These are phyloP conservation scores for Prosopocoilus inquinatus DNA, from an alignment of 2,888 invertebrate genomes.

Conservation along the genomic window DNA sequence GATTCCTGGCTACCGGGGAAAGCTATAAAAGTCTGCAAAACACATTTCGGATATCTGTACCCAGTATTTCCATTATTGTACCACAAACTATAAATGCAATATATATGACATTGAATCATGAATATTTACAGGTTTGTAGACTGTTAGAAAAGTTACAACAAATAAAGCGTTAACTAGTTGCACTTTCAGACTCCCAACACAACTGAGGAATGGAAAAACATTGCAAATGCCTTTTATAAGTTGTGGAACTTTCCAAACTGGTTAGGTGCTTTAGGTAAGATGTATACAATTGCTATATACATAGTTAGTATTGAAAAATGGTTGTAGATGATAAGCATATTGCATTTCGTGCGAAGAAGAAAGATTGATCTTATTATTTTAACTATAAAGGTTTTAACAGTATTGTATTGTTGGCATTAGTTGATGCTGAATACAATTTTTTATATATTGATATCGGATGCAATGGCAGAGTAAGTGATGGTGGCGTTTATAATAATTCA, in stretches of 20 bases:
- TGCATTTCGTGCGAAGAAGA: neutral
- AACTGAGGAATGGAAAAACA: neutral
- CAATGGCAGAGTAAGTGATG: slow-evolving; percentile 4
- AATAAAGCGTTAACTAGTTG: neutral
- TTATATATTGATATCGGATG: slow-evolving; percentile 1
- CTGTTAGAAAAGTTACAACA: neutral
- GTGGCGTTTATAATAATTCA: neutral
- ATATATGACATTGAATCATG: neutral
- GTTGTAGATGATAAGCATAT: neutral
- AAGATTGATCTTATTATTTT: neutral
- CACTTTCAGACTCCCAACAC: neutral
- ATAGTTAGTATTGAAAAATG: too few relatives aligned
- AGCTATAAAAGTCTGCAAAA: neutral
- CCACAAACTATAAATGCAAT: neutral
- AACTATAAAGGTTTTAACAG: slow-evolving; percentile 1
- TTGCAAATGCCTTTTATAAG: neutral
- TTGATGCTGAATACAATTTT: slow-evolving; percentile 1
- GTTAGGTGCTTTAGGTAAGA: neutral
- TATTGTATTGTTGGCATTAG: neutral
- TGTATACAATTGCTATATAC: neutral
- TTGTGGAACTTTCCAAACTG: neutral
- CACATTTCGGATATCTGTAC: neutral
- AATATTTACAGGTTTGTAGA: neutral
- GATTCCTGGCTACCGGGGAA: neutral
- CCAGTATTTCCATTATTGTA: neutral